Base-by-base conservation (phyloP, 2,113 vertebrate genomes). In the Boulengeromyrus knoepffleri region DNA sequence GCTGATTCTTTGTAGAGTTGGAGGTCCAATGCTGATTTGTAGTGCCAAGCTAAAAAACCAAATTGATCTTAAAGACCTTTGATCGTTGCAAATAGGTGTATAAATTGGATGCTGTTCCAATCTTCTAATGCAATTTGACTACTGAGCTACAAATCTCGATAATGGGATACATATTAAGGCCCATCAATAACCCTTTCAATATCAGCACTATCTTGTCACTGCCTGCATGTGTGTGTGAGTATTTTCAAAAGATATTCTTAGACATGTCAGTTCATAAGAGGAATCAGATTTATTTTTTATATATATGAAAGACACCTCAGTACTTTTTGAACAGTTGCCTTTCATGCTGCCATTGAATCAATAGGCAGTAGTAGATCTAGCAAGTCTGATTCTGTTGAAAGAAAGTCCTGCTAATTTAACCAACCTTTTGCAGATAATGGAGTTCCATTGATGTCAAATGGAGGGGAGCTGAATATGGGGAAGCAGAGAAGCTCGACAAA, bases 361-460 rank as follows among this genome's bases (percentile, higher is more conserved):
- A 58, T 89, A 89, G 88, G 74, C 70, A 21, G 88, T 5, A 15
- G 47, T 49, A 46, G 49, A 80, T 42, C 31, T 31, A 50, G 13
- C n/a, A 27, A 74, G 77, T 45, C 91, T 90, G 92, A 95, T 92
- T 91, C 93, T 92, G 93, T 93, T 93, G 93, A 93, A 92, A 58
- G 52, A 91, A 89, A 92, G 89, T 91, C 91, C 90, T 90, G 89
- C 92, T 95, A 95, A 95, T 94, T 95, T 95, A 94, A 92, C 92
- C 90, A 90, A 90, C 93, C 92, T 90, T 93, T 92, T 93, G 92
- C 88, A 90, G 92, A 93, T 96, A 95, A 95, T 95, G 93, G 94
- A 95, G 93, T 95, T 94, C 92, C 91, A 93, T 93, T 92, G 92
- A 93, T 94, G 94, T 95, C 94, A 95, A 93, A 93, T 91, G 90